Base-by-base conservation (phyloP, 2,888 invertebrate genomes). In the Sthenelais limicola region DNA sequence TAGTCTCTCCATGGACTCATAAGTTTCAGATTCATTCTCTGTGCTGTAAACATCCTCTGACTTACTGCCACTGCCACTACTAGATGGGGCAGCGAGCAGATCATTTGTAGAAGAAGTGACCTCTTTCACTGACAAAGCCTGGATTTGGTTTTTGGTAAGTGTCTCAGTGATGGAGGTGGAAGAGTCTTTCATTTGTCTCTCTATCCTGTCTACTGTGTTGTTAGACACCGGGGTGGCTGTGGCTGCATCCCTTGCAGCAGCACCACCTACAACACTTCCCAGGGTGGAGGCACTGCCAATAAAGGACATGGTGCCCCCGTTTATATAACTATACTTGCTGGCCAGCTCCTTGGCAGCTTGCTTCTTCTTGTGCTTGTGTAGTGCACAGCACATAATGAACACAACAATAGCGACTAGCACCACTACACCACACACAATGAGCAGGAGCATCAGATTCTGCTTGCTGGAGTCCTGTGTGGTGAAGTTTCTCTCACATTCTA, bases 111-210 rank as follows among this genome's bases (percentile, higher is more conserved):
- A n/a, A n/a, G n/a, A n/a, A n/a, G n/a, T n/a, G n/a, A n/a, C n/a
- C n/a, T n/a, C n/a, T n/a, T n/a, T n/a, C n/a, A n/a, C n/a, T n/a
- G n/a, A n/a, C 9, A 62, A 24, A 15, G 62, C 62, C 35, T 38
- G 24, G 26, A 62, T 62, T 43, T 62, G 62, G 35, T 35, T 62
- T 24, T 62, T 62, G 3, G 62, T 62, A 21, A 62, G 62, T n/a
- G 62, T 62, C 62, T 62, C 62, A 15, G 62, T 62, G 26, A 62
- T 62, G 26, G 62, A 38, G 1, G 62, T 62, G 18, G 62, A 62
- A 4, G 62, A 62, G 62, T 62, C 62, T 43, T 38, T 62, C 62
- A 62, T 62, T 28, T 15, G 3, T 21, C 43, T 62, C 62, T 38
- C 38, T 3, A 54, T 9, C 54, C 28, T 5, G 12, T 54, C 54